Conservation (phyloP, 53 echinoderm and acorn worm genomes). For the Stichopus horrens region DNA sequence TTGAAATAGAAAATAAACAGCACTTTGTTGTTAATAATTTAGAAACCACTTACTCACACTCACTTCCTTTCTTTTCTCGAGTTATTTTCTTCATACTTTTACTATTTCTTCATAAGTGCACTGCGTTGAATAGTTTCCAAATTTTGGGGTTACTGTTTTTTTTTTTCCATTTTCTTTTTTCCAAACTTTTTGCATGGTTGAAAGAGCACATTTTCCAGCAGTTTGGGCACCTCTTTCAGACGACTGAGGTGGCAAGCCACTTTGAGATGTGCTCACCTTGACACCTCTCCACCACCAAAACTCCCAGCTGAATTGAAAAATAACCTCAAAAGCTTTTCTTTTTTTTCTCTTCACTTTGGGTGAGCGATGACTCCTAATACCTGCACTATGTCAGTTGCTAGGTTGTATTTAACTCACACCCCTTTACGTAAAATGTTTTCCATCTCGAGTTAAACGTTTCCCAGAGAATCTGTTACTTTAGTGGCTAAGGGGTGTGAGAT, state of each 20-base stretch:
- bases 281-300: background rate
- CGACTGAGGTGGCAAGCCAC: background rate
- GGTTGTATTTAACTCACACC: too few relatives aligned
- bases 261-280: background rate
- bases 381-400: too few relatives aligned
- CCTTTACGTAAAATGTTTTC: too few relatives aligned
- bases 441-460: too few relatives aligned
- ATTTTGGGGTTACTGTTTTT: background rate
- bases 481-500: too few relatives aligned
- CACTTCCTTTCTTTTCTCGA: too few relatives aligned
- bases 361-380: too few relatives aligned
- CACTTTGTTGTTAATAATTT: background rate
- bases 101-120: background rate
- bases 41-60: background rate
- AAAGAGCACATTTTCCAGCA: background rate
- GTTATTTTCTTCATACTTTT: background rate
- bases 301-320: background rate
- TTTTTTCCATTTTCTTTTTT: background rate
- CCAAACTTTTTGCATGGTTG: slow-evolving; percentile 1
- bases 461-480: too few relatives aligned
- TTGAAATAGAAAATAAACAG: background rate
- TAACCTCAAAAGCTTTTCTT: background rate
- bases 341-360: too few relatives aligned
- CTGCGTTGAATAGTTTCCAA: background rate
- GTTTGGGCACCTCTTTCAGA: background rate